Percentiles rank a stretch among this genome's conserved stretches.
Evolutionary conservation across 2,888 invertebrate genomes (phyloP).

Genomic region (Rhimphoctona megacephalus): DNA sequence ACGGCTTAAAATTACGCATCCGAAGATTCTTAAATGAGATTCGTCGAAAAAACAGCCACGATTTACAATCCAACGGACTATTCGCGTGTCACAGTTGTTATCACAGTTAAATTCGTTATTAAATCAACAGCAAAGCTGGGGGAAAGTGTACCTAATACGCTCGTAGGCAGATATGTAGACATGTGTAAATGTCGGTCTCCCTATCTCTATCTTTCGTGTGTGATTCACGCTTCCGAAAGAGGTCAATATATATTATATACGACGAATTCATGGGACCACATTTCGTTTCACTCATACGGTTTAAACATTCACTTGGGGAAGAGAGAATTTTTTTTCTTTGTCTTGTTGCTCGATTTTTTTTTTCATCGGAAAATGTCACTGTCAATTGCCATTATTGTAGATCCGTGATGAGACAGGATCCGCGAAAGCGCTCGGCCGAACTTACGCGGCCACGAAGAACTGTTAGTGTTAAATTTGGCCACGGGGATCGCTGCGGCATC

Average conservation of each 20-base stretch:
- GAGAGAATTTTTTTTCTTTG: conserved; percentile 12
- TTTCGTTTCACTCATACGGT: conserved; percentile 9
- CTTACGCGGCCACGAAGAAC: conserved; percentile 57
- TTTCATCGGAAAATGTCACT: conserved; percentile 59
- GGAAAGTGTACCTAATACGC: conserved; percentile 56
- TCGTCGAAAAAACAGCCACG: background rate
- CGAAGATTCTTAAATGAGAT: conserved; percentile 9
- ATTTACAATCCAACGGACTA: conserved; percentile 35
- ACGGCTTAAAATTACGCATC: background rate
- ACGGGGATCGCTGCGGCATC: conserved; percentile 33
- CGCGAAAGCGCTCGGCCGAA: conserved; percentile 23
- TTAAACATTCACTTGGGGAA: conserved; percentile 46
- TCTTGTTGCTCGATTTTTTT: conserved; percentile 7
- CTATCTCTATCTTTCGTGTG: background rate
- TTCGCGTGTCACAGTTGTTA: conserved; percentile 45
- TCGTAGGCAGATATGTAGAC: conserved; percentile 62
- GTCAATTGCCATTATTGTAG: conserved; percentile 61
- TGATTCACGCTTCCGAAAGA: conserved; percentile 58
- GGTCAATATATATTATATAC: conserved; percentile 57
- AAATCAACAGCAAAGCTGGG: conserved; percentile 44
- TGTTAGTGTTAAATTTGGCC: conserved; percentile 32
- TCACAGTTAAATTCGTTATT: conserved; percentile 58
- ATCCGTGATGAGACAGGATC: conserved; percentile 40
- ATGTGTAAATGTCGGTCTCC: conserved; percentile 48
- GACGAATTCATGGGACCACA: conserved; percentile 31